Base-by-base conservation (phyloP, 2,113 vertebrate genomes). In the pig (Sus scrofa) region DNA sequence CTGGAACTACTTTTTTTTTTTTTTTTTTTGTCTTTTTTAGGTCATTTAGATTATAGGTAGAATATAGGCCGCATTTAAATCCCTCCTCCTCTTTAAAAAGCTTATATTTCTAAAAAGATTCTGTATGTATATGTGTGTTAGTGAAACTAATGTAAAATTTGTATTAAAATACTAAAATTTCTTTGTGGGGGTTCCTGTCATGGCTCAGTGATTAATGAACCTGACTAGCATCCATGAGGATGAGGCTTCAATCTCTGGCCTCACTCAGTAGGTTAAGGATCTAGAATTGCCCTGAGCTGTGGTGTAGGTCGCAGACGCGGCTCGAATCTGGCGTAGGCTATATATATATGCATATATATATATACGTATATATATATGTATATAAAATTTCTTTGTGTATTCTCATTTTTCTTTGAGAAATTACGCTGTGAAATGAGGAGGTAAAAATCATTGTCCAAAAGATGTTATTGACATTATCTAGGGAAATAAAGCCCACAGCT, bases 131-230 rank as follows among this genome's bases (percentile, higher is more conserved):
- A 12, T 34, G 20, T 95, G 13, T 54, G 4, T 83, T 50, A 78
- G 34, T 82, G 50, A 92, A 75, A 24, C 32, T 67, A 1, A 54
- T 63, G 67, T 77, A 68, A 86, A 86, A n/a, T 73, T 93, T 87
- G 78, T 93, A 5, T 93, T 85, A 75, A 93, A 81, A 91, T 87
- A 39, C 27, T 97, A 34, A 79, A 74, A 37, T 93, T 79, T 90
- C 16, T 89, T 27, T 73, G 14, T 11, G 1, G n/a, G n/a, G n/a
- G n/a, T n/a, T n/a, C n/a, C n/a, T n/a, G n/a, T n/a, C n/a, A n/a
- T n/a, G n/a, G n/a, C n/a, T n/a, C n/a, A n/a, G n/a, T n/a, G n/a
- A n/a, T n/a, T n/a, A n/a, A n/a, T n/a, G n/a, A n/a, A n/a, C n/a
- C n/a, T n/a, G n/a, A n/a, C n/a, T n/a, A n/a, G n/a, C n/a, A n/a